phyloP scores from a whole-genome alignment of 2,888 invertebrate genomes.

The Zonitis immaculata region DNA sequence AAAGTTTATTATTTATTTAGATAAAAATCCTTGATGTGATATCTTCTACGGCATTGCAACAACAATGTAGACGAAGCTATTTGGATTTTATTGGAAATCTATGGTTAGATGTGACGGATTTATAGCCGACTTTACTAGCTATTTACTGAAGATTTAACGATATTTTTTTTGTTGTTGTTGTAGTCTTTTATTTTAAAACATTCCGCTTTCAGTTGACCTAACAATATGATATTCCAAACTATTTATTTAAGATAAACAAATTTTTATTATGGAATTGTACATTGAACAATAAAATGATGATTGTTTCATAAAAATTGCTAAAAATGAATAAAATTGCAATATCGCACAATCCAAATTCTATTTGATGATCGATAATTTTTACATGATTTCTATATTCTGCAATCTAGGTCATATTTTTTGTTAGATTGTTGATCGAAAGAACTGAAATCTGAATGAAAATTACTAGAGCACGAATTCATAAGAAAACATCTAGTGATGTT shows the following conservation, averaged over 20 bases:
- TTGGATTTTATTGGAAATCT: constrained; percentile 33
- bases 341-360: neutral
- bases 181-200: constrained; percentile 7
- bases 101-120: constrained; percentile 35
- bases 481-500: too few relatives aligned
- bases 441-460: neutral
- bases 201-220: neutral
- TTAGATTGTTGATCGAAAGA: neutral
- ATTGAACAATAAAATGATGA: too few relatives aligned
- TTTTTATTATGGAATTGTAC: neutral
- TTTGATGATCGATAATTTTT: neutral
- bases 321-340: too few relatives aligned
- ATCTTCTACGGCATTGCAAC: neutral
- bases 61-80: neutral
- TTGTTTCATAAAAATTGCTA: too few relatives aligned
- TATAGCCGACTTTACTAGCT: constrained; percentile 37
- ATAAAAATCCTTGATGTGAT: too few relatives aligned
- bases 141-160: constrained; percentile 37
- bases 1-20: neutral
- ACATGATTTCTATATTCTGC: neutral
- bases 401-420: too few relatives aligned
- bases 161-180: neutral
- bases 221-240: neutral
- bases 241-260: neutral
- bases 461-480: too few relatives aligned